Evolutionary conservation across 2,888 invertebrate genomes (phyloP), one percentile per base, ranked within the genome.

Genomic region (Andrena trimmerana): DNA sequence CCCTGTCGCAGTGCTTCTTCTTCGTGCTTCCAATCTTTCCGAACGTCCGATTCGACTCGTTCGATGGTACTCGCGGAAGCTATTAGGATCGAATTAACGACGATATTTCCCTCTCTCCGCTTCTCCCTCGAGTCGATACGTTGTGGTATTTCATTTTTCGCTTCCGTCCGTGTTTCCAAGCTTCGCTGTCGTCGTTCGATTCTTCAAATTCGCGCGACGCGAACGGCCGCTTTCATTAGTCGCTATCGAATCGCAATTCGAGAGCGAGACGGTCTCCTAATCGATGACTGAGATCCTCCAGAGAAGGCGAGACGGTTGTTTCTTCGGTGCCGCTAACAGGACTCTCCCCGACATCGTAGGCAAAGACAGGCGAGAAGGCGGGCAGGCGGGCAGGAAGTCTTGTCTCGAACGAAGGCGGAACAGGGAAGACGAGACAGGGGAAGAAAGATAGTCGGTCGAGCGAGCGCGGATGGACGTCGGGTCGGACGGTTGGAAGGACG

Each of bases 391-490:
- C 87, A 83, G 85, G 80, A 78, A 71, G 80, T 60, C 16, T 59
- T 10, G 70, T 66, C 60, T 79, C 50, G 80, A 36, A 73, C 60
- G 63, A 71, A 77, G 76, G 68, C 77, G 60, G 54, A 81, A 31
- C 42, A 42, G 57, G 57, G 20, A 13, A 27, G 24, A 24, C 89
- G 90, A 88, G 89, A 87, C 86, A 85, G 86, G 88, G 88, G 89
- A 89, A 89, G 92, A 88, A 89, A 85, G 90, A 91, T 86, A 52
- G 69, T 13, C 67, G 66, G 66, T 42, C 1, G 42, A 42, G 16
- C 42, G 42, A 42, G 16, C 42, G 13, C 16, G 42, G 42, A 42
- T 16, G 42, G 42, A 42, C 42, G 42, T 42, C 42, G 8, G 57
- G 57, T 7, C 42, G 31, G 54, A 31, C 33, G 59, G 54, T 24